phyloP scores from a whole-genome alignment of 2,797 vertebrate species.

The Trichosurus vulpecula region DNA sequence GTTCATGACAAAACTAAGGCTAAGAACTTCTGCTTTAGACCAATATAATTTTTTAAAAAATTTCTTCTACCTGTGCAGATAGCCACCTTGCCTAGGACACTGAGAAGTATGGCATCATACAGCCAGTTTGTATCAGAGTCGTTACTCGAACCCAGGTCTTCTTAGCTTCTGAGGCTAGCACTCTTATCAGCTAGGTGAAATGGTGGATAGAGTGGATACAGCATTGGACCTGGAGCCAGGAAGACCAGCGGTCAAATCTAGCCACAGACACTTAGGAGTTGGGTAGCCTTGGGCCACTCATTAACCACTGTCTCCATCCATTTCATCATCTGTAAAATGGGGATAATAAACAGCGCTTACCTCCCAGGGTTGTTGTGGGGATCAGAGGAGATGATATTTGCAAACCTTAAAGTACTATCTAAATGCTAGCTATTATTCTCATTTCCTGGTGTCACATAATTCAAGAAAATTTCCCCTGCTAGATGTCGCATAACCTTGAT shows the following conservation, averaged over 20 bases:
- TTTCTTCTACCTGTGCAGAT: not conserved
- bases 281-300: not conserved
- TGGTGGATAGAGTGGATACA: not conserved
- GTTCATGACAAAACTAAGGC: not conserved
- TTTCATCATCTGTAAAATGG: not conserved
- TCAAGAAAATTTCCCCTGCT: not conserved
- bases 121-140: not conserved
- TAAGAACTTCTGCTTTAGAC: not conserved
- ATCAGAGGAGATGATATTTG: not conserved
- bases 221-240: not conserved
- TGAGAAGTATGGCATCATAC: not conserved
- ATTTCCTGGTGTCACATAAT: conserved; percentile 6
- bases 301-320: not conserved
- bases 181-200: not conserved
- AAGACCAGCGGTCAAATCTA: not conserved
- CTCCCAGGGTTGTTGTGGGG: not conserved
- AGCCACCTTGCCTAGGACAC: not conserved
- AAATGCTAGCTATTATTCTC: not conserved
- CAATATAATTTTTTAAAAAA: not conserved
- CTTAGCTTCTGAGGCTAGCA: not conserved
- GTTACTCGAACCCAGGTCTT: not conserved
- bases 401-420: not conserved
- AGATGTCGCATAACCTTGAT: not conserved
- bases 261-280: not conserved
- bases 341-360: not conserved